Conservation (phyloP, 2,888 invertebrate species). For the Boloria euphrosyne region DNA sequence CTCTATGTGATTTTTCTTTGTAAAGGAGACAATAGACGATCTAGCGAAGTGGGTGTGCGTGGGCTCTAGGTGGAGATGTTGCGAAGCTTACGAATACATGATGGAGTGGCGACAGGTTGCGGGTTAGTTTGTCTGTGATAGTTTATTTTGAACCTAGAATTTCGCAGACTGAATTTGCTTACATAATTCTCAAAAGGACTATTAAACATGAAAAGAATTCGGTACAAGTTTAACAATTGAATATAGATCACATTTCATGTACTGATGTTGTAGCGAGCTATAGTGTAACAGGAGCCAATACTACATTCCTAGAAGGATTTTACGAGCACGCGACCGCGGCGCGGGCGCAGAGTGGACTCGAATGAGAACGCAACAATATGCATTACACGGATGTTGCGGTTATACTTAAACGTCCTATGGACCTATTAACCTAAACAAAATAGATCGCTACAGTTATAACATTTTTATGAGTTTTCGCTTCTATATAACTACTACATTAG, state of each 20-base stretch:
- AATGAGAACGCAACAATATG: constrained; percentile 28
- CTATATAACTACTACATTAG: neutral
- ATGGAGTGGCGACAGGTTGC: constrained; percentile 12
- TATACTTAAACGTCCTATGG: constrained; percentile 21
- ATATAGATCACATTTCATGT: no score
- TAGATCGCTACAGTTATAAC: neutral
- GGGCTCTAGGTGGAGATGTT: constrained; percentile 43
- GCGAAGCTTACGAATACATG: constrained; percentile 29
- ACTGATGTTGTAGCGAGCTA: no score
- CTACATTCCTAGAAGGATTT: no score
- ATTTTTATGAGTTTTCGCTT: neutral
- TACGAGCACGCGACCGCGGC: neutral
- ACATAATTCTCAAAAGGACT: no score
- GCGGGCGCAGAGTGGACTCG: neutral
- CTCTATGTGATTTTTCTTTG: constrained; percentile 44
- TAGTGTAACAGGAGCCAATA: no score
- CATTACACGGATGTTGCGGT: constrained; percentile 36
- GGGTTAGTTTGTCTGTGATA: neutral
- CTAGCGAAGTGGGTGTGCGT: constrained; percentile 42
- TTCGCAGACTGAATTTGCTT: no score
- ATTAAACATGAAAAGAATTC: no score
- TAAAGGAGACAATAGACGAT: constrained; percentile 47
- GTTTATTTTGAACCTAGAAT: neutral
- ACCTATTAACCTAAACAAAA: constrained; percentile 24
- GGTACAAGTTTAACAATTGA: no score